Evolutionary conservation across 2,888 invertebrate species (phyloP), one percentile per base, ranked within the genome.

Genomic region (Lasius fuliginosus): DNA sequence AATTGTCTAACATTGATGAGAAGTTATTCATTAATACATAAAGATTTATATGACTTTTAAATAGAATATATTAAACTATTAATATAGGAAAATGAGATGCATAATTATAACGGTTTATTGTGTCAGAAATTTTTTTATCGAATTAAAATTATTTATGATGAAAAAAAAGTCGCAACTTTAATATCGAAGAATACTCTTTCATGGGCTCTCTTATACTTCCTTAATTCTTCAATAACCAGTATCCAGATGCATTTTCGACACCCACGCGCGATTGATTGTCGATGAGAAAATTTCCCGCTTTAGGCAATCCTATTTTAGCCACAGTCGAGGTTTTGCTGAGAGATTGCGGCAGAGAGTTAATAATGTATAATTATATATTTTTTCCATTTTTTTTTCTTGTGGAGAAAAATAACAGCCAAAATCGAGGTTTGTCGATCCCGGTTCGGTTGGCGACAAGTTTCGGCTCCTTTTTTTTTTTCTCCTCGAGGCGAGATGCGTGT

Each of bases 351-450:
- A 53, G 27, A 74, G 36, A 64, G n/a, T 42, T 73, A 71, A 73
- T 68, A 36, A 69, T 42, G 36, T 11, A 8, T 64, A 33, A 71
- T 56, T 65, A 27, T 60, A 30, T 73, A 46, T 36, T 36, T 36
- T 36, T 36, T 3, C 36, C 30, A n/a, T n/a, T n/a, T 23, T 23
- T 15, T 30, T 15, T 23, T 33, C 46, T 68, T 42, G 56, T 4
- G n/a, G 18, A 6, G 11, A 60, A 6, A 36, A 64, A 62, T 30
- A n/a, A 9, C 18, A 60, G 60, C 46, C 56, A 84, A 87, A 87
- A 46, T 86, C 75, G 64, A 75, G 11, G 60, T 76, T 30, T 73
- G 15, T 82, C 27, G 87, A 87, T 65, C 74, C 27, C 60, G 30
- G 36, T 40, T 53, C 15, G 15, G 12, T 77, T 11, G 33, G 3